These are phyloP conservation scores for Sclerodermus sp. DNA, from an alignment of 2,888 invertebrate genomes.

Conservation along the genomic window DNA sequence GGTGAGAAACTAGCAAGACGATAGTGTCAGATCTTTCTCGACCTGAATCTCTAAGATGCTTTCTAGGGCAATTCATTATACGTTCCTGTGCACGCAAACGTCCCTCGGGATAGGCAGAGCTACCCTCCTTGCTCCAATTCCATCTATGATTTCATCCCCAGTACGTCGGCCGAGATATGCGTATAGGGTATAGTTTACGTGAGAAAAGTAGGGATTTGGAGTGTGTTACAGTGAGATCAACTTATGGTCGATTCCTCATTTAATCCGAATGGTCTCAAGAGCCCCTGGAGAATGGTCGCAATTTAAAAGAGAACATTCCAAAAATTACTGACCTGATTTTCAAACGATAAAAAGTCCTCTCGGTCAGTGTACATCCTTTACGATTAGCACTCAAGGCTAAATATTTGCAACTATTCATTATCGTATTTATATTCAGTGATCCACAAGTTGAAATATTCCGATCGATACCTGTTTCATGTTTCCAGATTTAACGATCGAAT, in stretches of 20 bases:
- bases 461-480: too few relatives aligned
- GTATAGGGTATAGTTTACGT: slow-evolving; percentile 8
- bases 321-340: too few relatives aligned
- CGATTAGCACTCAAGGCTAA: too few relatives aligned
- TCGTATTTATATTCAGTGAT: too few relatives aligned
- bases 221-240: not conserved
- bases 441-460: too few relatives aligned
- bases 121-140: slow-evolving; percentile 4
- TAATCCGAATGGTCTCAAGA: slow-evolving; percentile 3
- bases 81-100: not conserved
- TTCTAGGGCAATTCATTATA: not conserved
- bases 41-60: not conserved
- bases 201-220: slow-evolving; percentile 10
- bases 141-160: slow-evolving; percentile 12
- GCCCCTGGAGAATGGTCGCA: slow-evolving; percentile 3
- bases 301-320: too few relatives aligned
- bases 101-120: slow-evolving; percentile 3
- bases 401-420: too few relatives aligned
- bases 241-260: not conserved
- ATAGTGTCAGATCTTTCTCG: too few relatives aligned
- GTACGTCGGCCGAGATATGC: slow-evolving; percentile 3
- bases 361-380: too few relatives aligned
- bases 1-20: not conserved
- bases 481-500: too few relatives aligned
- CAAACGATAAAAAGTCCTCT: too few relatives aligned